These are phyloP conservation scores for Hirtodrosophila duncani DNA, from an alignment of 2,888 invertebrate species.

Conservation along the genomic window DNA sequence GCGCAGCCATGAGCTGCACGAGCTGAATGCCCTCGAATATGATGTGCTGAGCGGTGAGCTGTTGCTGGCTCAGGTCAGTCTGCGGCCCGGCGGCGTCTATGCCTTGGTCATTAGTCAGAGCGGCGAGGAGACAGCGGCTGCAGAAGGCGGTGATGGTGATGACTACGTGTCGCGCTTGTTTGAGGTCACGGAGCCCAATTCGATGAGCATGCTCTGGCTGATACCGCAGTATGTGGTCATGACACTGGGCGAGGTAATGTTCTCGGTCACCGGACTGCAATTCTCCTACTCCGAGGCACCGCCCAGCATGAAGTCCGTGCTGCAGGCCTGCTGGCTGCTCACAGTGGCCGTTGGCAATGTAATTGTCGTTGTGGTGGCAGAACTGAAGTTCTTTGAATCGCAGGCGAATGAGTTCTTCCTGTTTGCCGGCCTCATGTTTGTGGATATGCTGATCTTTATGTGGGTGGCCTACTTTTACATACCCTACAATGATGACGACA, in stretches of 20 bases:
- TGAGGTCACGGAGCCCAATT: constrained; percentile 77
- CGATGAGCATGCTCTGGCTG: constrained; percentile 81
- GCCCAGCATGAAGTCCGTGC: constrained; percentile 92
- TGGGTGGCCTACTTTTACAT: constrained; percentile 88
- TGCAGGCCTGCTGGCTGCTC: constrained; percentile 93
- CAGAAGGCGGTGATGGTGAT: too few relatives aligned
- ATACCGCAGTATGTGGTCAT: constrained; percentile 84
- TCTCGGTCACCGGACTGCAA: constrained; percentile 84
- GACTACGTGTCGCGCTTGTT: constrained; percentile 35
- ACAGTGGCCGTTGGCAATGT: constrained; percentile 96
- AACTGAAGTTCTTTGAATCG: constrained; percentile 85
- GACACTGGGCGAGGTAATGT: constrained; percentile 82
- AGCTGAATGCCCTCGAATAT: constrained; percentile 57
- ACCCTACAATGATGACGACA: constrained; percentile 52
- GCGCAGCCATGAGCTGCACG: constrained; percentile 44
- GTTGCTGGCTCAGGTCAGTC: constrained; percentile 18
- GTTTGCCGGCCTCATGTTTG: constrained; percentile 91
- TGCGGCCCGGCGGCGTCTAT: constrained; percentile 75
- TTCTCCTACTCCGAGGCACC: constrained; percentile 86
- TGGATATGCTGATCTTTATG: constrained; percentile 89
- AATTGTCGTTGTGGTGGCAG: constrained; percentile 92
- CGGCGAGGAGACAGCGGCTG: too few relatives aligned
- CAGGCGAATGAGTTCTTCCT: constrained; percentile 92
- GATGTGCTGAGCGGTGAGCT: constrained; percentile 40
- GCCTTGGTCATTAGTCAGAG: constrained; percentile 60